phyloP scores from a whole-genome alignment of 2,113 vertebrate species.

The Nothoprocta perdicaria region DNA sequence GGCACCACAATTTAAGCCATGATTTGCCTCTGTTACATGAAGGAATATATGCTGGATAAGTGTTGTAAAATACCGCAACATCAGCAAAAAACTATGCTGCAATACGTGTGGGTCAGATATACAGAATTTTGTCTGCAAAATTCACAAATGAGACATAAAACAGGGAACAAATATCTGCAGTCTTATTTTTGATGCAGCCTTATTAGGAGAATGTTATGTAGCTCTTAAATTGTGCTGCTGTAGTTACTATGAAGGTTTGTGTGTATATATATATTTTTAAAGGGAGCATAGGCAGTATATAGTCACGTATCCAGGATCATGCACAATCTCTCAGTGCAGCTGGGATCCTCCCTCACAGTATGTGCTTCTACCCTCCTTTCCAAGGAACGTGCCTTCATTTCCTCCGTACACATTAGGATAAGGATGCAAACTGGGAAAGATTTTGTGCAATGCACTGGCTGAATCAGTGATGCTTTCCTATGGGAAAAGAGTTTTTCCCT shows the following conservation, averaged over 20 bases:
- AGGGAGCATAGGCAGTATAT: rapidly evolving
- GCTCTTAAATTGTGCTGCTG: not conserved
- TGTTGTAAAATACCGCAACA: not conserved
- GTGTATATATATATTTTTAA: not conserved
- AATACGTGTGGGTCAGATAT: not conserved
- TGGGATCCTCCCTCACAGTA: not conserved
- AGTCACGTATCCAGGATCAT: rapidly evolving
- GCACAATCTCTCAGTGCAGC: not conserved
- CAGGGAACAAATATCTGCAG: not conserved
- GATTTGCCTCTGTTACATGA: not conserved
- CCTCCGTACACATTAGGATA: not conserved
- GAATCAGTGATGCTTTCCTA: not conserved
- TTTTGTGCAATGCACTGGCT: not conserved
- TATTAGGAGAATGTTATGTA: not conserved
- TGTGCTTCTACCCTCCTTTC: not conserved
- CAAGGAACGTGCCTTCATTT: not conserved
- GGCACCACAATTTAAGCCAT: not conserved
- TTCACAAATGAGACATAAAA: not conserved
- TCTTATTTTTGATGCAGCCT: not conserved
- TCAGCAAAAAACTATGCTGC: not conserved
- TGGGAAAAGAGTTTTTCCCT: not conserved
- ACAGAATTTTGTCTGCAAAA: not conserved
- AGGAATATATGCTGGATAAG: not conserved
- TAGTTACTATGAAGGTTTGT: not conserved
- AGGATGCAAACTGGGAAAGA: not conserved